A percentile compares a stretch with the other conserved stretches of the same genome.
Evolutionary conservation across 2,888 invertebrate species (phyloP).

Genomic region (Lacanobia oleracea): DNA sequence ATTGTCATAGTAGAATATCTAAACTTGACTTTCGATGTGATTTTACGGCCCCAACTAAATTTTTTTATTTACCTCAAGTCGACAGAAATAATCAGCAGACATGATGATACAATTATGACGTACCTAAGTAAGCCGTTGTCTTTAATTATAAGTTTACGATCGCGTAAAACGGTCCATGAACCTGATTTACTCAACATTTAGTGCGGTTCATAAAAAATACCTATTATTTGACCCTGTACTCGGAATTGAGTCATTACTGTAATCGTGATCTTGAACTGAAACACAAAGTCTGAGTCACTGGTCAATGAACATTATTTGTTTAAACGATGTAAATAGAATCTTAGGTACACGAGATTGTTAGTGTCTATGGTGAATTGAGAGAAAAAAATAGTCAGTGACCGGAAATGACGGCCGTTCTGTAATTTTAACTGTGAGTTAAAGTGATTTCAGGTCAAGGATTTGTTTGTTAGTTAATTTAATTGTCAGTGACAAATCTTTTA

Average conservation of each 20-base stretch:
- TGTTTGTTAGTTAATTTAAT: no score
- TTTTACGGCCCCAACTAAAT: not conserved
- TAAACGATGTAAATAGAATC: constrained; percentile 10
- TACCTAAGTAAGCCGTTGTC: constrained; percentile 45
- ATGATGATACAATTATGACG: constrained; percentile 45
- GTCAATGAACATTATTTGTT: constrained; percentile 1
- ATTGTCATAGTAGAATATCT: no score
- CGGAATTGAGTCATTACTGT: constrained; percentile 42
- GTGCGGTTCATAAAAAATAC: constrained; percentile 44
- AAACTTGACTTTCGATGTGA: not conserved
- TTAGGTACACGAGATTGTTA: not conserved
- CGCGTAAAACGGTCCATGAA: constrained; percentile 44
- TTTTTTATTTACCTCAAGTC: constrained; percentile 8
- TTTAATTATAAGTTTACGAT: constrained; percentile 57
- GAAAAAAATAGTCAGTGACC: not conserved
- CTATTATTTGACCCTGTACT: constrained; percentile 45
- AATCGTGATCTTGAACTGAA: not conserved
- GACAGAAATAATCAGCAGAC: constrained; percentile 10
- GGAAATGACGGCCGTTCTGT: not conserved
- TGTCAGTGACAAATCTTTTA: no score
- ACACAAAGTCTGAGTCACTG: no score
- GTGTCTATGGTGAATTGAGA: not conserved
- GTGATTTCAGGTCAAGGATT: no score
- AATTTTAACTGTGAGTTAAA: no score
- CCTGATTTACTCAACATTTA: constrained; percentile 44